Evolutionary conservation across 2,113 vertebrate genomes (phyloP).

Genomic region (Apodemus sylvaticus): DNA sequence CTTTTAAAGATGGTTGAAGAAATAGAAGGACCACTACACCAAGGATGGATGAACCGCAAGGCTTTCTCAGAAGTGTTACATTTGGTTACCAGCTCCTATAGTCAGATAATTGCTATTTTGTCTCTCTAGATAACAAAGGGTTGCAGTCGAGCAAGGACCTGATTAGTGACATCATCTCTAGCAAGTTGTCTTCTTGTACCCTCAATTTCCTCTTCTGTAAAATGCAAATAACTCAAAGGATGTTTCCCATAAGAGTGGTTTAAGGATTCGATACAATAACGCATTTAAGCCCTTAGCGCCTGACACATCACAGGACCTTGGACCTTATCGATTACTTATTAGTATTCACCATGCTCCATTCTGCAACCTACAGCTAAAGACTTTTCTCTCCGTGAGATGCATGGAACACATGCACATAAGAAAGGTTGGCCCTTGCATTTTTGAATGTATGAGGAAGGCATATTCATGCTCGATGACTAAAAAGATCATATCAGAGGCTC

Average conservation of each 20-base stretch:
- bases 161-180: not conserved
- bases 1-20: not conserved
- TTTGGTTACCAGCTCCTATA: not conserved
- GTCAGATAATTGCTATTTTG: not conserved
- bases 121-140: not conserved
- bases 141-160: not conserved
- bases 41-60: not conserved
- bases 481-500: constrained; percentile 17
- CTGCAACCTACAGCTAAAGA: not conserved
- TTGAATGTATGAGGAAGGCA: not conserved
- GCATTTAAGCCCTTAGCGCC: not conserved
- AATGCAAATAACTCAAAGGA: not conserved
- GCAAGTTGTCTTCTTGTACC: not conserved
- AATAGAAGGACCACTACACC: not conserved
- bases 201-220: not conserved
- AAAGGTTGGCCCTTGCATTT: not conserved
- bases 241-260: not conserved
- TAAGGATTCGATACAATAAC: not conserved
- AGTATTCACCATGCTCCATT: not conserved
- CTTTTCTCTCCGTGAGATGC: not conserved
- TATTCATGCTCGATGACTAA: not conserved
- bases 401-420: not conserved
- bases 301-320: not conserved
- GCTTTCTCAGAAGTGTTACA: not conserved
- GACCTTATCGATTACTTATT: not conserved